Conservation (phyloP, 2,797 vertebrate genomes). For the Danio tinwini region DNA sequence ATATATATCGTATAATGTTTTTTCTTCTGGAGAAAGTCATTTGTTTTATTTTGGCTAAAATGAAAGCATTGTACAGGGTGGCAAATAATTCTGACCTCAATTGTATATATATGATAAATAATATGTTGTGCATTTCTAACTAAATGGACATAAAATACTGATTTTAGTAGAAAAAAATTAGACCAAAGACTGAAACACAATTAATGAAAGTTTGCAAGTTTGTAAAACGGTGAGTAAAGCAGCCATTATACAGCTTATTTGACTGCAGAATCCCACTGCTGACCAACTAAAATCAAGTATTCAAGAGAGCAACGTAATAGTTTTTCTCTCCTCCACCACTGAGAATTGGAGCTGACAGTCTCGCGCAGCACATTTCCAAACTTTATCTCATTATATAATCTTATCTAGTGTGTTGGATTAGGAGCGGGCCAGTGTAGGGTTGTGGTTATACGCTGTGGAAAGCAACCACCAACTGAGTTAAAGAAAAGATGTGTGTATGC, state of each 20-base stretch:
- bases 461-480: slow-evolving; percentile 68
- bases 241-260: neutral
- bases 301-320: neutral
- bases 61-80: no score
- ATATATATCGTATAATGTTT: no score
- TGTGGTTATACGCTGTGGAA: slow-evolving; percentile 67
- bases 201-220: neutral
- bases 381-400: slow-evolving; percentile 67
- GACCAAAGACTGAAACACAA: neutral
- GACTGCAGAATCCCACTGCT: neutral
- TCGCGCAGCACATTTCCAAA: slow-evolving; percentile 65
- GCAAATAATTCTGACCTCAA: no score
- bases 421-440: slow-evolving; percentile 59
- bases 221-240: neutral
- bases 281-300: neutral
- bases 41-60: no score
- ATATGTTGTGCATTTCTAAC: neutral
- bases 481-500: slow-evolving; percentile 65
- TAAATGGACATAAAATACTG: neutral
- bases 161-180: neutral
- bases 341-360: slow-evolving; percentile 53
- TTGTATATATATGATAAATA: no score
- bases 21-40: no score
- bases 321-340: neutral
- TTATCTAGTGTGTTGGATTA: slow-evolving; percentile 62